These are phyloP conservation scores for Cheiracanthium punctorium DNA, from an alignment of 2,888 invertebrate species.

Conservation along the genomic window DNA sequence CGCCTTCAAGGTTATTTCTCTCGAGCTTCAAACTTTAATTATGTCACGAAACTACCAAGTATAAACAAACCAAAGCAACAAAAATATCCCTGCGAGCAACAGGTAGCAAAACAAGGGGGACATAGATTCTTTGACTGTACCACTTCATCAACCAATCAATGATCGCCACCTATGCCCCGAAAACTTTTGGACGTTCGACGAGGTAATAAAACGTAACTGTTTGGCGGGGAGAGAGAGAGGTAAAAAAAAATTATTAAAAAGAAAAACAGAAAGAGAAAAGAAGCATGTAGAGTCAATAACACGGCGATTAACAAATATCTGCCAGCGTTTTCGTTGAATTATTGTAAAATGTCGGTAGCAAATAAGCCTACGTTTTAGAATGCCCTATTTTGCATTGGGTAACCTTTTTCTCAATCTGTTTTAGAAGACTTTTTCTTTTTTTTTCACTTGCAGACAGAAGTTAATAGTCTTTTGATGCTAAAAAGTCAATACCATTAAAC, in stretches of 20 bases:
- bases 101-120: slow-evolving; percentile 5
- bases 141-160: slow-evolving; percentile 4
- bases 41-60: background rate
- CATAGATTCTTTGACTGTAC: slow-evolving; percentile 1
- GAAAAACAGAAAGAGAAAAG: background rate
- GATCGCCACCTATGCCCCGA: slow-evolving; percentile 6
- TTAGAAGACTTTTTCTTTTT: no score
- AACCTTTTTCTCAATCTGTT: no score
- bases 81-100: slow-evolving; percentile 8
- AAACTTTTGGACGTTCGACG: background rate
- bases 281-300: background rate
- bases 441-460: no score
- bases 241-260: background rate
- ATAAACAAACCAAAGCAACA: background rate
- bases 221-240: background rate
- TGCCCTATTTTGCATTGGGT: background rate
- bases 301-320: slow-evolving; percentile 1
- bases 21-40: slow-evolving; percentile 3
- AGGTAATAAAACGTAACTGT: slow-evolving; percentile 2
- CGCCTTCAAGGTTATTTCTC: background rate
- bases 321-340: background rate
- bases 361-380: background rate
- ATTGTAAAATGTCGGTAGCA: background rate
- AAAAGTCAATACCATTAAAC: no score
- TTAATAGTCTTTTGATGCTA: no score